phyloP scores from a whole-genome alignment of 2,797 vertebrate genomes.

The Lacerta viridis region DNA sequence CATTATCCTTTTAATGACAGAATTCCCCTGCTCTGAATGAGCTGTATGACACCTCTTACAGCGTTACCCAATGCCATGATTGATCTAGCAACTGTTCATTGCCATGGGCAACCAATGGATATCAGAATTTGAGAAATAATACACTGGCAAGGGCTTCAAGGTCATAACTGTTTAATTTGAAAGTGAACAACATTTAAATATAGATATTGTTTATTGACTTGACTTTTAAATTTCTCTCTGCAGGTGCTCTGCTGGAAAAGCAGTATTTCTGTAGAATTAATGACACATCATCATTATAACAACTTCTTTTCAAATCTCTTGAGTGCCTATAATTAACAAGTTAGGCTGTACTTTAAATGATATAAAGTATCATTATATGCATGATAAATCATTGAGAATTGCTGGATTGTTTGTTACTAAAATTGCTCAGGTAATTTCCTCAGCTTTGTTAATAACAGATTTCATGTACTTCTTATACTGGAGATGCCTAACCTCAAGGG shows the following conservation, averaged over 20 bases:
- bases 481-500: slow-evolving; percentile 46
- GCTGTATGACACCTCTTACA: slow-evolving; percentile 29
- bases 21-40: slow-evolving; percentile 8
- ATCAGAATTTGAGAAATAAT: slow-evolving; percentile 11
- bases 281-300: slow-evolving; percentile 67
- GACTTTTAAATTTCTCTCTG: slow-evolving; percentile 43
- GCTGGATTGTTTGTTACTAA: slow-evolving; percentile 79
- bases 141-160: slow-evolving; percentile 29
- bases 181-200: slow-evolving; percentile 50
- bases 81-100: slow-evolving; percentile 42
- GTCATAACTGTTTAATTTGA: slow-evolving; percentile 39
- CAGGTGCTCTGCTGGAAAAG: slow-evolving; percentile 66
- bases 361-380: slow-evolving; percentile 78
- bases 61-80: slow-evolving; percentile 33
- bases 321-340: slow-evolving; percentile 77
- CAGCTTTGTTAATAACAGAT: slow-evolving; percentile 77
- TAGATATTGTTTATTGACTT: slow-evolving; percentile 44
- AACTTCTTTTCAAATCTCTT: slow-evolving; percentile 73
- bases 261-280: slow-evolving; percentile 75
- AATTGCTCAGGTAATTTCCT: slow-evolving; percentile 80
- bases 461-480: slow-evolving; percentile 68
- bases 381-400: slow-evolving; percentile 78
- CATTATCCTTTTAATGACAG: slow-evolving; percentile 18
- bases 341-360: slow-evolving; percentile 77
- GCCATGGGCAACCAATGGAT: slow-evolving; percentile 19